phyloP scores from a whole-genome alignment of 2,888 invertebrate genomes.

The Agrochola circellaris region DNA sequence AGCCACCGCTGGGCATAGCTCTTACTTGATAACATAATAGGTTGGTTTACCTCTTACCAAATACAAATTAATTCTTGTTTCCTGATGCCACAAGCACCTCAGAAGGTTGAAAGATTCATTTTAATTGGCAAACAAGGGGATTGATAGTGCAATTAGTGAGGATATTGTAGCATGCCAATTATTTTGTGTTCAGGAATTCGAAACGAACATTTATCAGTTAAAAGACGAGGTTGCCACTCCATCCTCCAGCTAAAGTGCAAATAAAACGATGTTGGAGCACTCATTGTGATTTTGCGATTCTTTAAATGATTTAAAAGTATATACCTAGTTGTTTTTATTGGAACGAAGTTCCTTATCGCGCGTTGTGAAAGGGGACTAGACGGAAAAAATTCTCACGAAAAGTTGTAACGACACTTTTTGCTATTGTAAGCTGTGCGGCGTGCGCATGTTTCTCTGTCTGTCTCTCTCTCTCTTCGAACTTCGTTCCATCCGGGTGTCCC shows the following conservation, averaged over 20 bases:
- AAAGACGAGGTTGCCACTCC: too few relatives aligned
- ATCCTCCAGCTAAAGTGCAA: background rate
- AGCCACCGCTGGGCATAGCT: background rate
- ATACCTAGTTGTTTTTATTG: constrained; percentile 2
- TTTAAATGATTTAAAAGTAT: background rate
- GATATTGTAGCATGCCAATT: constrained; percentile 32
- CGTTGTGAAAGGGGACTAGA: too few relatives aligned
- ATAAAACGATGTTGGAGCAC: constrained; percentile 13
- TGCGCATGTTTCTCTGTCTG: too few relatives aligned
- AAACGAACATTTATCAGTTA: constrained; percentile 10
- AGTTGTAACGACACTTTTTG: too few relatives aligned
- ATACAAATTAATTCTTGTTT: background rate
- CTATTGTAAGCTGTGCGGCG: too few relatives aligned
- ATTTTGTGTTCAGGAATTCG: constrained; percentile 22
- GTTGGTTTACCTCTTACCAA: background rate
- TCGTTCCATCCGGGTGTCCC: too few relatives aligned
- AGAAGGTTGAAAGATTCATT: constrained; percentile 14
- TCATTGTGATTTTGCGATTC: background rate
- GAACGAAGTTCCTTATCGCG: too few relatives aligned
- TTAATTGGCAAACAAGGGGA: constrained; percentile 25
- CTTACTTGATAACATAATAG: background rate
- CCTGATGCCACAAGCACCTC: background rate
- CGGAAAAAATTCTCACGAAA: too few relatives aligned
- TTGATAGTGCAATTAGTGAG: constrained; percentile 25
- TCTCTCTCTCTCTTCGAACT: too few relatives aligned